A percentile compares a stretch with the other conserved stretches of the same genome.
phyloP scores from a whole-genome alignment of 2,113 vertebrate species.

The Arvicanthis niloticus region DNA sequence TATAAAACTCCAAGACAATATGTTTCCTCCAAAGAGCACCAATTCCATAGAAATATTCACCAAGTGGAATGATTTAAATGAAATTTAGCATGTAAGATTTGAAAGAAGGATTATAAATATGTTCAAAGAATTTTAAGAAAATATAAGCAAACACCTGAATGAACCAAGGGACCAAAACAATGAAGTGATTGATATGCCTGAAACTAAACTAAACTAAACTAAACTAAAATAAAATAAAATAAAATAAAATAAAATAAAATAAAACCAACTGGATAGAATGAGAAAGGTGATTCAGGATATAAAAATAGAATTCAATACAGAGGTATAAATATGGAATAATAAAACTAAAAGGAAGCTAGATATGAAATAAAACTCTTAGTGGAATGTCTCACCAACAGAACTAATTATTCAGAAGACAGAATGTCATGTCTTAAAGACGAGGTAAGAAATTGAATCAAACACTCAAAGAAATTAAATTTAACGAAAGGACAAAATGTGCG shows the following conservation, averaged over 20 bases:
- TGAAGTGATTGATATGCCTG: neutral
- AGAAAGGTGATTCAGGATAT: neutral
- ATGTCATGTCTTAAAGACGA: neutral
- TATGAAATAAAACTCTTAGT: neutral
- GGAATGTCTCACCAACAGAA: neutral
- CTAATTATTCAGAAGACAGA: neutral
- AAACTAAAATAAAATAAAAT: no score
- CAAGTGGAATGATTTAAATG: neutral
- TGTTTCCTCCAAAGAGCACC: neutral
- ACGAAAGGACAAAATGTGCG: neutral
- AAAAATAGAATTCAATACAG: neutral
- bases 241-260: no score
- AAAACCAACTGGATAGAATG: neutral
- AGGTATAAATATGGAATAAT: neutral
- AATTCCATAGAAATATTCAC: neutral
- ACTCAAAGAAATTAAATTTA: neutral
- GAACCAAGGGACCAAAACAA: neutral
- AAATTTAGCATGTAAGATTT: neutral
- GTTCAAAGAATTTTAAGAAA: neutral
- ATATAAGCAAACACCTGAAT: neutral
- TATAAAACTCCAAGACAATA: neutral
- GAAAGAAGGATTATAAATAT: neutral
- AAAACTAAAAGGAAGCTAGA: neutral
- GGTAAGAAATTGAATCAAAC: neutral
- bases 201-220: no score